Evolutionary conservation across 2,888 invertebrate genomes (phyloP), one percentile per base, ranked within the genome.

Genomic region (Pachycephus smyrnensis): DNA sequence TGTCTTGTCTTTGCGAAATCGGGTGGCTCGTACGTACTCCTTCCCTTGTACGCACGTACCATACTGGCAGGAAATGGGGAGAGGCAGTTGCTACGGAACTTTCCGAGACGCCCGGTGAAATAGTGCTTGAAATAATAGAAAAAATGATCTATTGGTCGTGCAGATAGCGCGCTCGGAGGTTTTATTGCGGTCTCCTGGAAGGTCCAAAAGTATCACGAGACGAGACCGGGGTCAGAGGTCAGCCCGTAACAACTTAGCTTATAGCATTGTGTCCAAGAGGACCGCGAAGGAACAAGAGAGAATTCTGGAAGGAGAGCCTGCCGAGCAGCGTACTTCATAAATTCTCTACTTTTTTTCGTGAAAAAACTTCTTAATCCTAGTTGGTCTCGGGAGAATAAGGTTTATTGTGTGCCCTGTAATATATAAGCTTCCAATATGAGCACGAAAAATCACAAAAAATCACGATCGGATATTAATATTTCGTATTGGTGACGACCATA

Each of bases 81-180:
- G 75, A 73, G 68, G 55, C n/a, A 73, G 68, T 73, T 15, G 23
- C 40, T 40, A 40, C 36, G 15, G 12, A 77, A 73, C 55, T 31
- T 73, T 68, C 40, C 71, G 40, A 40, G 36, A 69, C 32, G 33
- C 40, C 73, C 55, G 75, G 69, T 78, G 73, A 82, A 82, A 79
- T 82, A 81, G 79, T 80, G 77, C 75, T 78, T 73, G 78, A 79
- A 80, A 79, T 82, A 83, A 82, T 79, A 82, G 82, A 79, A 80
- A 81, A 81, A 80, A 80, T 83, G 81, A 83, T 81, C 79, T 82
- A 82, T 81, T 69, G 78, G 69, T 15, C 40, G 40, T 73, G 73
- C 73, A 75, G 78, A 83, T 81, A 82, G 75, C 76, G 76, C 76
- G 75, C 71, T 69, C 69, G 37, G 37, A 31, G 33, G 32, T 68